Base-by-base conservation (phyloP, 1,140 invertebrate species). In the Cotesia vestalis region DNA sequence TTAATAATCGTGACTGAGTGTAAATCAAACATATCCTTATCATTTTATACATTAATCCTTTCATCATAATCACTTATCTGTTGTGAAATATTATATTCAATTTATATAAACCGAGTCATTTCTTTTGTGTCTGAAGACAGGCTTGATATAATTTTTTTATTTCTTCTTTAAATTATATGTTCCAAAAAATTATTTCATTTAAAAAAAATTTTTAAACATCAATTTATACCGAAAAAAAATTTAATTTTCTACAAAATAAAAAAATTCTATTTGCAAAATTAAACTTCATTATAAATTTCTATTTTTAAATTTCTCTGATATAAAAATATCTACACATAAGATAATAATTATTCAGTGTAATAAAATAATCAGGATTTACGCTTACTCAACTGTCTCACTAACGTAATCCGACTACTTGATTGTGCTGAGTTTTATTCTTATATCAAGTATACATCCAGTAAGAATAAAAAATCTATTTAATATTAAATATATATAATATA, bases 1-100 rank as follows among this genome's bases (percentile, higher is more conserved):
- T 81, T 46, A 46, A 81, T 85, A 85, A 85, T 79, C 76, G 76
- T 75, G 68, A 76, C 74, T 34, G 76, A 85, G 83, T 84, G 80
- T 78, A 80, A 64, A 73, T 80, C 78, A 84, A 85, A 85, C 79
- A 85, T 53, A 35, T 51, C 35, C 52, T 75, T 77, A 77, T 77
- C 77, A 67, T 67, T 72, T 78, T 74, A 79, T 78, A 36, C 67
- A 71, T 75, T 75, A 61, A 72, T 72, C 61, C 57, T 64, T 62
- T 62, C 36, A 66, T 46, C 36, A 40, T 20, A 4, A 59, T 11
- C 17, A 59, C 57, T 11, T 59, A 59, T 46, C 40, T 46, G 40
- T 60, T 51, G 38, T 27, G 46, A 61, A 64, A 35, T 59, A 59
- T n/a, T 55, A 55, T 59, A 59, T n/a, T 55, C 11, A 55, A 55